Evolutionary conservation across 2,888 invertebrate genomes (phyloP).

Genomic region (Norana najaformis): DNA sequence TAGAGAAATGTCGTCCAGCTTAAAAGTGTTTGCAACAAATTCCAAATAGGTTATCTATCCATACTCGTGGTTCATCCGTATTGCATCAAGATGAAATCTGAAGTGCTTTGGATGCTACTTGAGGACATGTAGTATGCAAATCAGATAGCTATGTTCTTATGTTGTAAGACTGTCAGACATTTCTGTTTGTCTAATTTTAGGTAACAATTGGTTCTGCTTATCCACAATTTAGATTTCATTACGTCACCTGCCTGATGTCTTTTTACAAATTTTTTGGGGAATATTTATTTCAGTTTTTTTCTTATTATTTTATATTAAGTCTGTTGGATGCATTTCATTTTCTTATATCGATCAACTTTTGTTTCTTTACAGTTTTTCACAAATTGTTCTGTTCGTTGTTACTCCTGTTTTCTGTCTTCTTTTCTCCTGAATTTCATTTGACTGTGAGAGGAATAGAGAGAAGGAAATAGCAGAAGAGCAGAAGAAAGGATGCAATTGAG

Average conservation of each 20-base stretch:
- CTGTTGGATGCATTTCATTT: background rate
- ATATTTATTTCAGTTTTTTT: background rate
- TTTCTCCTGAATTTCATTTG: background rate
- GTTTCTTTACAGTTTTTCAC: background rate
- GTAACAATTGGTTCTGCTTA: too few species aligned
- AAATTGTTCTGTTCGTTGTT: too few species aligned
- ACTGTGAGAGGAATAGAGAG: background rate
- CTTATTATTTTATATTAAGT: background rate
- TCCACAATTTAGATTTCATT: too few species aligned
- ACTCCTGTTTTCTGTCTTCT: background rate
- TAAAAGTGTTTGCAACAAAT: background rate
- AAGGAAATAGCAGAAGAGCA: background rate
- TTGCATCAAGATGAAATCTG: background rate
- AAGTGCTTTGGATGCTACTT: too few species aligned
- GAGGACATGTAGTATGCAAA: too few species aligned
- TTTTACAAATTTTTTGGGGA: background rate
- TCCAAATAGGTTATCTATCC: background rate
- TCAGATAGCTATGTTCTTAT: too few species aligned
- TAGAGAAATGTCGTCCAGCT: background rate
- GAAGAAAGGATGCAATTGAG: background rate
- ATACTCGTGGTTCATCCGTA: too few species aligned
- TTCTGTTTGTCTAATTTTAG: too few species aligned
- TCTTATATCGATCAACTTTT: background rate
- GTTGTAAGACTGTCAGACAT: too few species aligned
- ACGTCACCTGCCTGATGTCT: background rate